Evolutionary conservation across 2,797 vertebrate species (phyloP).

Genomic region (Galago senegalensis): DNA sequence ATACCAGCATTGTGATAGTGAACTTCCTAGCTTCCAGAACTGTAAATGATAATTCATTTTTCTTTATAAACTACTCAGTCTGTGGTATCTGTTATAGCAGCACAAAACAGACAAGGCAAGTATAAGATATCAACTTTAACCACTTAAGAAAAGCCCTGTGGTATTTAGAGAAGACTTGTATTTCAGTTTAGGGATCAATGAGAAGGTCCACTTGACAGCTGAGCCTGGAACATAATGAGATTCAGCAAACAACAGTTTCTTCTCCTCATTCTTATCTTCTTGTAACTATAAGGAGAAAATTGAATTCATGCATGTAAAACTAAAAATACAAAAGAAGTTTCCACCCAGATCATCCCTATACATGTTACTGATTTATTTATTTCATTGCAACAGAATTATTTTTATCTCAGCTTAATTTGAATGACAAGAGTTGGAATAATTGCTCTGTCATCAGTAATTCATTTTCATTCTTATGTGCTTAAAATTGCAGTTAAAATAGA

Average conservation of each 20-base stretch:
- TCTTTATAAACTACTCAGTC: not conserved
- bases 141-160: accelerated
- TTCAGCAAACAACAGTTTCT: not conserved
- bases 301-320: constrained; percentile 1
- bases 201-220: not conserved
- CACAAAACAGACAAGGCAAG: not conserved
- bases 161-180: not conserved
- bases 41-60: not conserved
- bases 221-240: not conserved
- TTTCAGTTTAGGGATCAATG: not conserved
- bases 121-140: not conserved
- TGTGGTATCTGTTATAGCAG: not conserved
- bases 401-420: constrained; percentile 42
- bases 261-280: not conserved
- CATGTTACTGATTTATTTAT: constrained; percentile 65
- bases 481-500: constrained; percentile 39
- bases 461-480: constrained; percentile 68
- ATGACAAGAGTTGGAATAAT: constrained; percentile 36
- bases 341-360: not conserved
- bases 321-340: not conserved
- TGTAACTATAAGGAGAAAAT: not conserved
- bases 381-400: constrained; percentile 45
- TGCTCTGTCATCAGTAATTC: constrained; percentile 71
- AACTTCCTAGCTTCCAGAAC: not conserved
- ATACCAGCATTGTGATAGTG: accelerated